A percentile compares a stretch with the other conserved stretches of the same genome.
These are phyloP conservation scores for Hycleus cichorii DNA, from an alignment of 1,140 invertebrate genomes.

Conservation along the genomic window DNA sequence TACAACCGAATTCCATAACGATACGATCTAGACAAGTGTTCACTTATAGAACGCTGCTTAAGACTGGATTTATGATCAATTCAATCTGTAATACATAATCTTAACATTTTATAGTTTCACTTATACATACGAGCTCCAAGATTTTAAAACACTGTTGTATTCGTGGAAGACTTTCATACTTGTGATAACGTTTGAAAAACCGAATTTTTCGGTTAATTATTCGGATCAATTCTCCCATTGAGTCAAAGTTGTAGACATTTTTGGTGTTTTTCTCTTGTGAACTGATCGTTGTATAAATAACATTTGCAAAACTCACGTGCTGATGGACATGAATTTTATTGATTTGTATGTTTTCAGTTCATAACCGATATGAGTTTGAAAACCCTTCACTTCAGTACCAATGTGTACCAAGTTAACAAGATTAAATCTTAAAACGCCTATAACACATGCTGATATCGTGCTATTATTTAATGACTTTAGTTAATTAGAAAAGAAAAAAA, in stretches of 20 bases:
- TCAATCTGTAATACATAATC: conserved; percentile 34
- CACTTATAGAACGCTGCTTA: conserved; percentile 27
- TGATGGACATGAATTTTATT: conserved; percentile 27
- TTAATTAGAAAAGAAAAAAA: conserved; percentile 9
- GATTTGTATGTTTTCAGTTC: conserved; percentile 22
- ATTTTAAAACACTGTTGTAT: no score
- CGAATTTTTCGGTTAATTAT: not conserved
- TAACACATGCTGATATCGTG: conserved; percentile 25
- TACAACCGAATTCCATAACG: conserved; percentile 25
- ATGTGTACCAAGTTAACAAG: conserved; percentile 27
- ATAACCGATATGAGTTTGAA: conserved; percentile 23
- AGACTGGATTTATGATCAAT: conserved; percentile 29
- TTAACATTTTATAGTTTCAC: conserved; percentile 33
- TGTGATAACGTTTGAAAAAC: not conserved
- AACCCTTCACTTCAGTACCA: conserved; percentile 25
- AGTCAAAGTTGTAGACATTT: not conserved
- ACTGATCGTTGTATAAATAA: no score
- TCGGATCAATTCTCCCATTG: not conserved
- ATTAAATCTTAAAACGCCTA: conserved; percentile 26
- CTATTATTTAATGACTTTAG: conserved; percentile 18
- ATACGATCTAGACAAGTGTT: conserved; percentile 30
- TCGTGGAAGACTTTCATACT: not conserved
- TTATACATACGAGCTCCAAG: conserved; percentile 10
- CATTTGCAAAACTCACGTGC: conserved; percentile 18
- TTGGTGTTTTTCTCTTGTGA: no score